Evolutionary conservation across 2,888 invertebrate genomes (phyloP).

Genomic region (Ashinkailepas kermadecensis): DNA sequence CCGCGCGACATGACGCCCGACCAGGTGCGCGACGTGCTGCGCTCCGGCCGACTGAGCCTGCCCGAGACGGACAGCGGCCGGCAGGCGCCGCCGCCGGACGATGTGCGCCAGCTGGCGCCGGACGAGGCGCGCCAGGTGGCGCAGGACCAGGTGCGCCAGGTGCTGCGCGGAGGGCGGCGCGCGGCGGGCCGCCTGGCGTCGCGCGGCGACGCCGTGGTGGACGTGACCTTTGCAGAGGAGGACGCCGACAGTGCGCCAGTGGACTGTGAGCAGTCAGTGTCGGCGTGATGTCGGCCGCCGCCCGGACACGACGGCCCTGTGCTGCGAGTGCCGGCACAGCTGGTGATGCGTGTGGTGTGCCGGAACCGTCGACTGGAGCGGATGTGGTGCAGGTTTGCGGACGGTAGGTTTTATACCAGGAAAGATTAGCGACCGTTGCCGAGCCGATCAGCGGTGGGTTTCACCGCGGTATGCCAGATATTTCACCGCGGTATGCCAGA

Average conservation of each 20-base stretch:
- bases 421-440: no score
- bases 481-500: neutral
- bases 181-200: neutral
- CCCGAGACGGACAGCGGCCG: neutral
- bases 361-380: no score
- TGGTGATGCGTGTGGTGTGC: neutral
- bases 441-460: neutral
- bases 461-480: neutral
- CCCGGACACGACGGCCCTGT: neutral
- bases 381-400: neutral
- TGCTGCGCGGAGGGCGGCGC: neutral
- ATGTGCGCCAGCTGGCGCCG: neutral
- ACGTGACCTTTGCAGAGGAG: neutral
- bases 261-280: neutral
- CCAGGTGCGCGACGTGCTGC: neutral
- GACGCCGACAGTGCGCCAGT: neutral
- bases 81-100: neutral
- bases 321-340: neutral
- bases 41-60: constrained; percentile 6
- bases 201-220: neutral
- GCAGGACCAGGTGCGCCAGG: constrained; percentile 5
- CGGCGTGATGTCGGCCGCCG: neutral
- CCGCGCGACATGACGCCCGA: constrained; percentile 3
- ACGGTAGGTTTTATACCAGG: neutral
- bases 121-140: neutral